phyloP scores from a whole-genome alignment of 2,888 invertebrate species.

The Magallana nippona region DNA sequence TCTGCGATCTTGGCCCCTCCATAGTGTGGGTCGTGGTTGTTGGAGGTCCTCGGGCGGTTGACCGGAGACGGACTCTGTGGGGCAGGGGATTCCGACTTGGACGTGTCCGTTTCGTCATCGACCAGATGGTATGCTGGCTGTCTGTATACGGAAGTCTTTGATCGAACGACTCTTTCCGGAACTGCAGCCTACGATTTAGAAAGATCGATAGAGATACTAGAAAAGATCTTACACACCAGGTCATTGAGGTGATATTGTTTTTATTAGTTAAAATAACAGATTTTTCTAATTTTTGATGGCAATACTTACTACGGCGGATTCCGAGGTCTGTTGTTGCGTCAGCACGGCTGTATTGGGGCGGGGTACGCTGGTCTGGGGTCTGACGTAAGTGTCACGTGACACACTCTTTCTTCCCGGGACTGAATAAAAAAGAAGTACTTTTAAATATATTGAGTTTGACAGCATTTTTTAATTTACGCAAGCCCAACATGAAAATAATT shows the following conservation, averaged over 20 bases:
- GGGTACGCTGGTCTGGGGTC: constrained; percentile 24
- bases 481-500: no score
- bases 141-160: constrained; percentile 32
- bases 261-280: not conserved
- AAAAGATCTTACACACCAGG: not conserved
- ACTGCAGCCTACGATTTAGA: not conserved
- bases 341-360: constrained; percentile 17
- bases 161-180: constrained; percentile 18
- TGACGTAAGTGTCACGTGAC: constrained; percentile 32
- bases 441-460: not conserved
- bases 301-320: not conserved
- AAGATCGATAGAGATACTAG: not conserved
- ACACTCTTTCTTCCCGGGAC: constrained; percentile 1
- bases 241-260: not conserved
- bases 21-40: constrained; percentile 8
- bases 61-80: constrained; percentile 33
- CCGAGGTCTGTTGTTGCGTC: not conserved
- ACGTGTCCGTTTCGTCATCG: constrained; percentile 14
- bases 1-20: constrained; percentile 43
- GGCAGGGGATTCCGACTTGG: not conserved
- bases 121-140: not conserved
- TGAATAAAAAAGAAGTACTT: not conserved
- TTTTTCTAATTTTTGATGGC: not conserved
- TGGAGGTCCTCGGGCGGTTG: constrained; percentile 18
- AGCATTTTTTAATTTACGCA: not conserved